Percentiles rank a stretch among this genome's conserved stretches.
These are phyloP conservation scores for Pituophis catenifer DNA, from an alignment of 2,113 vertebrate species.

Conservation along the genomic window DNA sequence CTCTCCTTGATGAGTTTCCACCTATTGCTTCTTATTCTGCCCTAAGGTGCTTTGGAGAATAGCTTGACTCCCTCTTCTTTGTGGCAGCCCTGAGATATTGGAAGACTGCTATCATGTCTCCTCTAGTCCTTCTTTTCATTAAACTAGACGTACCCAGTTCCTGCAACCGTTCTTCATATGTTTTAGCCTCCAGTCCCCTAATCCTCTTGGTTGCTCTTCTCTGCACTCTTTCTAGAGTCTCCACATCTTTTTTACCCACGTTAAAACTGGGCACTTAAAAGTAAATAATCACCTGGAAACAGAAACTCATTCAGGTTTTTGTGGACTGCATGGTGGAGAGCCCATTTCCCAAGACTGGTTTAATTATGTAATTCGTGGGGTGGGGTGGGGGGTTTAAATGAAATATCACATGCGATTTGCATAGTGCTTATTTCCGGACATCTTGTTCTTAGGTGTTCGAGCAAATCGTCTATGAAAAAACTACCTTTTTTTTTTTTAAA, in stretches of 20 bases:
- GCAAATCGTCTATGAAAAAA: neutral
- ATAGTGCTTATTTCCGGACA: neutral
- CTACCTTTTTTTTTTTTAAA: neutral
- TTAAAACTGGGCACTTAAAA: neutral
- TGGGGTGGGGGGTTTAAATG: neutral
- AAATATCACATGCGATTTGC: neutral
- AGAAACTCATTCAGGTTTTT: neutral
- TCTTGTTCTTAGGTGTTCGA: neutral
- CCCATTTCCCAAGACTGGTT: neutral
- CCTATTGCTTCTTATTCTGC: too few relatives aligned
- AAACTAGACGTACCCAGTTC: too few relatives aligned
- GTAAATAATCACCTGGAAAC: neutral
- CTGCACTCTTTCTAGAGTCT: too few relatives aligned
- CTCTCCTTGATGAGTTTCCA: too few relatives aligned
- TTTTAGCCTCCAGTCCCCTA: too few relatives aligned
- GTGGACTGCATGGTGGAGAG: neutral
- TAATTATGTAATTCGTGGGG: neutral
- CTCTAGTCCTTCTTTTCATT: too few relatives aligned
- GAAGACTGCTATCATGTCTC: too few relatives aligned
- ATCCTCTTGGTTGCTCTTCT: too few relatives aligned
- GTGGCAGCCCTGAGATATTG: too few relatives aligned
- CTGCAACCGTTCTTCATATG: too few relatives aligned
- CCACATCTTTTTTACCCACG: neutral
- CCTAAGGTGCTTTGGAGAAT: too few relatives aligned
- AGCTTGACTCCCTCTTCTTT: too few relatives aligned